These are phyloP conservation scores for Salvelinus sp. DNA, from an alignment of 2,113 vertebrate genomes.

Conservation along the genomic window DNA sequence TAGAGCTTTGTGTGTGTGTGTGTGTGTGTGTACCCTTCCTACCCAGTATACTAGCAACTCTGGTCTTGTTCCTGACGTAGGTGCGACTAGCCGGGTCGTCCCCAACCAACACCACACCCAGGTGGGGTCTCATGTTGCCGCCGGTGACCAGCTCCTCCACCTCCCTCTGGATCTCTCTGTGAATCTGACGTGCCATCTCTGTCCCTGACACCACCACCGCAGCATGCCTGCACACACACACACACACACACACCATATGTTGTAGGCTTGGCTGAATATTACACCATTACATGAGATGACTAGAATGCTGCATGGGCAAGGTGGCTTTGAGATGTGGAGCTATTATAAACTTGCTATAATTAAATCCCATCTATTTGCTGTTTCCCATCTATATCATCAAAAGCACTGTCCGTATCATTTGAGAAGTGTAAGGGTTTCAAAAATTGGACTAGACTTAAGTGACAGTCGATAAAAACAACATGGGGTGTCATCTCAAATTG, in stretches of 20 bases:
- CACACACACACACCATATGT: not conserved
- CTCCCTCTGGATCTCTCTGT: slow-evolving; percentile 83
- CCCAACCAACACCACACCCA: slow-evolving; percentile 87
- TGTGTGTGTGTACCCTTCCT: slow-evolving; percentile 45
- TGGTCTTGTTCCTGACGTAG: slow-evolving; percentile 89
- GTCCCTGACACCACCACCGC: slow-evolving; percentile 86
- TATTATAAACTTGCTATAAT: no score
- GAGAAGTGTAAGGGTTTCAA: not conserved
- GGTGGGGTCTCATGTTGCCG: slow-evolving; percentile 87
- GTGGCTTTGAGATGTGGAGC: no score
- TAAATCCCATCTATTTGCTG: no score
- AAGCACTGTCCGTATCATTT: not conserved
- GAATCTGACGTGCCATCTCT: slow-evolving; percentile 82
- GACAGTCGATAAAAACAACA: no score
- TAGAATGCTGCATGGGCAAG: no score
- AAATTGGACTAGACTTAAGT: not conserved
- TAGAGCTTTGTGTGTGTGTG: no score
- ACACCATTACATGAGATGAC: no score
- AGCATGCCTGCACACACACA: slow-evolving; percentile 69
- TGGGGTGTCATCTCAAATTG: not conserved
- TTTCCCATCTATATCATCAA: not conserved
- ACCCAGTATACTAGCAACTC: slow-evolving; percentile 85
- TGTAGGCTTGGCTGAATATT: not conserved
- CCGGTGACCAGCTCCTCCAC: slow-evolving; percentile 80
- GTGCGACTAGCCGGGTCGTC: slow-evolving; percentile 86